Evolutionary conservation across 2,797 vertebrate genomes (phyloP).

Genomic region (Phataginus tricuspis): DNA sequence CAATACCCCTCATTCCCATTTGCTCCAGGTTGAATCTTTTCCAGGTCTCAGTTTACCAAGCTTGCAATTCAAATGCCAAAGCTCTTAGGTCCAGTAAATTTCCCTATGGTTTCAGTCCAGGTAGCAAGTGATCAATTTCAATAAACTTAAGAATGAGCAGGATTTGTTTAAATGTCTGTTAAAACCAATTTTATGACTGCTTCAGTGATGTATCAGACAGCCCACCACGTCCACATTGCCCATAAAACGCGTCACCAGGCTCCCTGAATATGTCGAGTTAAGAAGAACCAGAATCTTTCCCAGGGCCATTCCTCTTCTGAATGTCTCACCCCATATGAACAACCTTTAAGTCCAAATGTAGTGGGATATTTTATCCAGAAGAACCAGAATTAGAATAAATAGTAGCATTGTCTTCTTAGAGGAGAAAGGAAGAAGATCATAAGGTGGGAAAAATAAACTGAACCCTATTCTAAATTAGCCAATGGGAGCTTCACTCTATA

Average conservation of each 20-base stretch:
- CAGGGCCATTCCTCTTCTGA: background rate
- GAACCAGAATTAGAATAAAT: background rate
- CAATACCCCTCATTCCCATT: background rate
- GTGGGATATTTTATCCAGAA: background rate
- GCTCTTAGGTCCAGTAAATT: background rate
- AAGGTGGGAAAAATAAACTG: background rate
- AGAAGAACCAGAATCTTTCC: background rate
- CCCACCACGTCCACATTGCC: accelerated
- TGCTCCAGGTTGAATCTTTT: accelerated
- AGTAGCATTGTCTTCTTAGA: background rate
- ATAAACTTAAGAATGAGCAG: background rate
- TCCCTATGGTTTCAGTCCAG: background rate
- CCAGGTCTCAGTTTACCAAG: background rate
- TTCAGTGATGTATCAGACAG: background rate
- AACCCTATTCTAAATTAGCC: background rate
- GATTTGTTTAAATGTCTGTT: background rate
- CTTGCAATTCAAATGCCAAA: background rate
- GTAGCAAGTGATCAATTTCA: background rate
- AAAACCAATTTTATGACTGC: background rate
- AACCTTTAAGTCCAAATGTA: background rate
- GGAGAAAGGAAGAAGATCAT: background rate
- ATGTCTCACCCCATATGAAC: background rate
- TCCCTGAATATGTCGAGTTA: accelerated
- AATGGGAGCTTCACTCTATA: background rate
- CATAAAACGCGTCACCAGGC: background rate